Conservation (phyloP, 1,140 invertebrate species). For the Fopius arisanus region DNA sequence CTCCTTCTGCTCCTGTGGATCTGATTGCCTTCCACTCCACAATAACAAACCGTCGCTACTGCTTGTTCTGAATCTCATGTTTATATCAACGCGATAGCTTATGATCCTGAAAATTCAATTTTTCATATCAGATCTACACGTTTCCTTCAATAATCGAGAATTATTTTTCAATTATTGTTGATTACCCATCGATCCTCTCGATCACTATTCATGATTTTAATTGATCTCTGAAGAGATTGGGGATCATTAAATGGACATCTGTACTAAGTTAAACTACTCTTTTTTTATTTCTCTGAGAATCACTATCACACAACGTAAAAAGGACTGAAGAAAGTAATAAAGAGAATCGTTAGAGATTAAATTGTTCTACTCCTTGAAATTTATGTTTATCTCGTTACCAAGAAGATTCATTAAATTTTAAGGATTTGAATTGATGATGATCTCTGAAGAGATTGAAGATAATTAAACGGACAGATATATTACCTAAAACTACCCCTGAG, state of each 20-base stretch:
- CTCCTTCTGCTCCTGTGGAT: constrained; percentile 64
- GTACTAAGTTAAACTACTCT: too few relatives aligned
- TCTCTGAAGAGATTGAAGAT: background rate
- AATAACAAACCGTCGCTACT: constrained; percentile 81
- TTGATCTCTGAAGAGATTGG: too few relatives aligned
- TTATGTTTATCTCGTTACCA: too few relatives aligned
- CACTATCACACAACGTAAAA: background rate
- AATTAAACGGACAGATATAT: background rate
- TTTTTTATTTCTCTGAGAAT: too few relatives aligned
- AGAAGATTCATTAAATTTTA: background rate
- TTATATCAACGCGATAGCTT: constrained; percentile 81
- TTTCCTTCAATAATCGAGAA: background rate
- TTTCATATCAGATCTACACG: background rate
- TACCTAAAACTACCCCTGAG: background rate
- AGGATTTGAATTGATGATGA: background rate
- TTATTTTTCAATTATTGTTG: too few relatives aligned
- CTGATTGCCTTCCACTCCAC: constrained; percentile 83
- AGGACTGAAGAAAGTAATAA: background rate
- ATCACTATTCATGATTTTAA: background rate
- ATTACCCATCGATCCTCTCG: too few relatives aligned
- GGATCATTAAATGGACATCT: too few relatives aligned
- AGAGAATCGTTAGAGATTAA: background rate
- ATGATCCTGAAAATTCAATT: constrained; percentile 70
- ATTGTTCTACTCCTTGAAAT: background rate
- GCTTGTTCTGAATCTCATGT: constrained; percentile 77